Percentiles rank a stretch among this genome's conserved stretches.
Evolutionary conservation across 2,888 invertebrate genomes (phyloP).

Genomic region (Meliscaeva auricollis): DNA sequence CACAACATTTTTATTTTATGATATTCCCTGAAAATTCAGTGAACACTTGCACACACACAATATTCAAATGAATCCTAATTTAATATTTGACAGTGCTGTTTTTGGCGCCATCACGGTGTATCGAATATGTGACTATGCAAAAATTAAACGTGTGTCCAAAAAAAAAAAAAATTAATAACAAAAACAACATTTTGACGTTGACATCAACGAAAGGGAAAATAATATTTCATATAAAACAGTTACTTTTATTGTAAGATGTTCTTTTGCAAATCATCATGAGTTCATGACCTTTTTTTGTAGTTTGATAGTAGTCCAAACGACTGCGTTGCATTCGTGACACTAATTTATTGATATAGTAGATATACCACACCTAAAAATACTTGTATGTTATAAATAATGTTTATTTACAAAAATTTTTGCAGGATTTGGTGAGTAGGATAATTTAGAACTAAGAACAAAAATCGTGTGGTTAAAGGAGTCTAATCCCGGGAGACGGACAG

Average conservation of each 20-base stretch:
- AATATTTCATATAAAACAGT: conserved; percentile 3
- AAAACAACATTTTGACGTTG: background rate
- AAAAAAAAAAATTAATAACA: background rate
- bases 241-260: conserved; percentile 2
- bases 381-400: no score
- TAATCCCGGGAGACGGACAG: no score
- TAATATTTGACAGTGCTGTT: conserved; percentile 47
- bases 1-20: conserved; percentile 11
- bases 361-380: no score
- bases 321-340: no score
- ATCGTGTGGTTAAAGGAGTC: no score
- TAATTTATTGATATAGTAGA: no score
- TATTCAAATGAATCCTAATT: conserved; percentile 52
- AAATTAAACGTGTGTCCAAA: background rate
- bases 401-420: no score
- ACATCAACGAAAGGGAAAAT: background rate
- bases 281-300: background rate
- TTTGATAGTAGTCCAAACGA: no score
- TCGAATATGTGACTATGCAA: conserved; percentile 32
- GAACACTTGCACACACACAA: conserved; percentile 37
- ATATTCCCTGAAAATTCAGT: conserved; percentile 29
- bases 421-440: no score
- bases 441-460: no score
- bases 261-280: background rate
- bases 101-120: conserved; percentile 42